Conservation (phyloP, 2,113 vertebrate genomes). For the Lampris incognitus region DNA sequence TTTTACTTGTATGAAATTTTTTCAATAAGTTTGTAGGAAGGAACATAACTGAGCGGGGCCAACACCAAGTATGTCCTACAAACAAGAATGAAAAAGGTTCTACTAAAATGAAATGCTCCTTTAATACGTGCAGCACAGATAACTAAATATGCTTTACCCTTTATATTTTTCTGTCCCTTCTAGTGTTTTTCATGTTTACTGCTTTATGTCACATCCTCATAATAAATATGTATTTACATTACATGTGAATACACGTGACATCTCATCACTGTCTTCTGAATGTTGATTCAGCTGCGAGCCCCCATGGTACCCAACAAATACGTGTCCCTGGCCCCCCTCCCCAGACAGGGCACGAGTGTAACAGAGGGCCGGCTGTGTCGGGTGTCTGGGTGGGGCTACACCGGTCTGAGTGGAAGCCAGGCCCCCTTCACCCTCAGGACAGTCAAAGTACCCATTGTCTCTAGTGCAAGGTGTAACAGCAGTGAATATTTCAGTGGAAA, state of each 20-base stretch:
- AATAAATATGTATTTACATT: background rate
- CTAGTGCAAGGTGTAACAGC: conserved; percentile 77
- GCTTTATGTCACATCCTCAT: too few species aligned
- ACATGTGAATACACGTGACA: background rate
- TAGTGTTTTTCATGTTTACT: too few species aligned
- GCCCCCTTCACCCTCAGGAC: conserved; percentile 72
- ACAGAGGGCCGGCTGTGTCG: conserved; percentile 77
- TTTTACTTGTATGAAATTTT: too few species aligned
- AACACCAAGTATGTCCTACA: too few species aligned
- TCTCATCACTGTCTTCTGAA: background rate
- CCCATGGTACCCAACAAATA: conserved; percentile 78
- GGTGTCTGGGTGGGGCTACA: conserved; percentile 85
- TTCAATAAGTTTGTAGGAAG: too few species aligned
- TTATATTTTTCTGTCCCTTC: too few species aligned
- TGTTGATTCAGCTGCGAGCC: conserved; percentile 72
- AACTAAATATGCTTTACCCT: too few species aligned
- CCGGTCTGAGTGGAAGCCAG: conserved; percentile 52
- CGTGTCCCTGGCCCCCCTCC: conserved; percentile 79
- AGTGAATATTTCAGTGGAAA: conserved; percentile 79
- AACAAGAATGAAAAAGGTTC: too few species aligned
- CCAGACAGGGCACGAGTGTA: conserved; percentile 71
- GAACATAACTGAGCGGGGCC: too few species aligned
- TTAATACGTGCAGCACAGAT: too few species aligned
- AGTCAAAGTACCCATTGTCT: conserved; percentile 79
- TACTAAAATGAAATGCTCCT: too few species aligned